These are phyloP conservation scores for Megalops cyprinoides DNA, from an alignment of 2,797 vertebrate species.

Conservation along the genomic window DNA sequence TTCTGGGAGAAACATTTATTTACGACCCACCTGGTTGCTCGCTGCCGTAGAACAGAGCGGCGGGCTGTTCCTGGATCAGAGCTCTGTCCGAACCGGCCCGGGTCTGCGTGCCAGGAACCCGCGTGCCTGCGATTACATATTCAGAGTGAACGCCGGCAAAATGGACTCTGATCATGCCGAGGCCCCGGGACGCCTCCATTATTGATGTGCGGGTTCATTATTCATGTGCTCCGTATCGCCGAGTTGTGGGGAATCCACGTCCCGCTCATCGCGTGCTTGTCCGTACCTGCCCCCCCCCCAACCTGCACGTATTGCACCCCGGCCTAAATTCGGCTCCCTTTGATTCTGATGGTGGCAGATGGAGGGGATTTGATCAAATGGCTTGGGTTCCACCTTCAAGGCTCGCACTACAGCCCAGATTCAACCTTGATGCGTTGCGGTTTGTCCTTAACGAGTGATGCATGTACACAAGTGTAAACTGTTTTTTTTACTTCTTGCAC, in stretches of 20 bases:
- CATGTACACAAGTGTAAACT: too few species aligned
- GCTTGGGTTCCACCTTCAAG: neutral
- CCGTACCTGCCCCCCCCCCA: neutral
- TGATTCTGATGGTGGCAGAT: neutral
- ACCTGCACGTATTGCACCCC: neutral
- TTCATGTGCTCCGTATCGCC: neutral
- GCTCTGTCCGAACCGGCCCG: too few species aligned
- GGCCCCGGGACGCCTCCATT: neutral
- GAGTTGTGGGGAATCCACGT: neutral
- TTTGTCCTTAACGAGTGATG: neutral
- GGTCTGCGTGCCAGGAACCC: neutral
- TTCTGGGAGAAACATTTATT: neutral
- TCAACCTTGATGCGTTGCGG: neutral
- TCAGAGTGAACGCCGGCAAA: neutral
- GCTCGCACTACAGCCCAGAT: neutral
- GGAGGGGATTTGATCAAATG: neutral
- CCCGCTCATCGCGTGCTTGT: neutral
- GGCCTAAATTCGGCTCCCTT: neutral
- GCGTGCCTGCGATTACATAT: neutral
- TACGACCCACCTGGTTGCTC: neutral
- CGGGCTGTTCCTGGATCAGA: neutral
- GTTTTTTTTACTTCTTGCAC: too few species aligned
- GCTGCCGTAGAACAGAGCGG: neutral
- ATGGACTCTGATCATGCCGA: neutral
- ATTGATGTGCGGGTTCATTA: neutral